Evolutionary conservation across 2,888 invertebrate genomes (phyloP), one percentile per base, ranked within the genome.

Genomic region (Nemoura dubitans): DNA sequence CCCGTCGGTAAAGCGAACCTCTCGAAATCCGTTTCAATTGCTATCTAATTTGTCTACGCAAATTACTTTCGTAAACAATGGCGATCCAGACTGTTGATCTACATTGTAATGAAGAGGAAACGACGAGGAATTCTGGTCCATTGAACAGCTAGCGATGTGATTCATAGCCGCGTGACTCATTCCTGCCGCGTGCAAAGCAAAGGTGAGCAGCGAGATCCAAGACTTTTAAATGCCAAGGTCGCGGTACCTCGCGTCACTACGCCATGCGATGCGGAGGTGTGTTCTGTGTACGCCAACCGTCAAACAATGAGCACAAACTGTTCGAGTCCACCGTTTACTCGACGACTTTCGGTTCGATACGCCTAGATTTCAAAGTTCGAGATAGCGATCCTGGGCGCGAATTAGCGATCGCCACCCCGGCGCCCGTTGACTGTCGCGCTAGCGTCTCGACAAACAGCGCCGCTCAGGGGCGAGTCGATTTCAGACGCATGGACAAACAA

Each of bases 71-170:
- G 59, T 59, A 59, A 59, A 59, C 59, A 59, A 59, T 59, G 59
- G 59, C 59, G 59, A 59, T 59, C 14, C 59, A 59, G 59, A 59
- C 59, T 59, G 59, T 59, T 59, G 59, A 59, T 59, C 59, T 21
- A 59, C 59, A 59, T 59, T 59, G 59, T 59, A 59, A 59, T 59
- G 59, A 59, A 28, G 30, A 81, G 28, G 81, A 81, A 81, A n/a
- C 81, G 30, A 16, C 30, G 6, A 28, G 81, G 81, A 81, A 81
- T 81, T 81, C 81, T 30, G 28, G 81, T 81, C 81, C 81, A 81
- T 30, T 81, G 26, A 81, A 81, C 81, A 81, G 16, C 28, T 0
- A 21, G 81, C 28, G 27, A 21, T n/a, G 78, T 78, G 78, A 78
- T 28, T 27, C 78, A 78, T 78, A 2, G 78, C 78, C 78, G 76